Percentiles rank a stretch among this genome's conserved stretches.
These are phyloP conservation scores for Thymelicus sylvestris DNA, from an alignment of 2,888 invertebrate genomes.

Conservation along the genomic window DNA sequence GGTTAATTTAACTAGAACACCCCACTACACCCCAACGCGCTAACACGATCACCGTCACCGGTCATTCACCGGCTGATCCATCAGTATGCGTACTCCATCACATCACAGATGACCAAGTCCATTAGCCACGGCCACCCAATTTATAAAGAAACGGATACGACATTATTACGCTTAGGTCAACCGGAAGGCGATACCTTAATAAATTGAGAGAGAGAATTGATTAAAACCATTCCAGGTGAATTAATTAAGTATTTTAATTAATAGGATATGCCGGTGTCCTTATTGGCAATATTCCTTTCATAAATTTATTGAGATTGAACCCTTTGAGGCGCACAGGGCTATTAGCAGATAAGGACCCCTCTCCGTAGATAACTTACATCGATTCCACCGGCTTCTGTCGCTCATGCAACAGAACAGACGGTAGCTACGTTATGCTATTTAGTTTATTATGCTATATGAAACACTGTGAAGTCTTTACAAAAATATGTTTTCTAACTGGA, in stretches of 20 bases:
- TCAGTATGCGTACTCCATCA: no score
- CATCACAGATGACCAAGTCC: background rate
- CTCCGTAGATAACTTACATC: slow-evolving; percentile 27
- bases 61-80: no score
- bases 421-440: background rate
- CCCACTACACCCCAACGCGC: no score
- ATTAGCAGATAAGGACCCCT: slow-evolving; percentile 67
- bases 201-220: slow-evolving; percentile 81
- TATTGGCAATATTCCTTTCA: slow-evolving; percentile 85
- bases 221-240: slow-evolving; percentile 84
- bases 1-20: no score
- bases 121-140: slow-evolving; percentile 30
- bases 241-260: slow-evolving; percentile 85
- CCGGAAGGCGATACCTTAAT: slow-evolving; percentile 70
- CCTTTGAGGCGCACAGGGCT: slow-evolving; percentile 68
- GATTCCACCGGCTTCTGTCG: slow-evolving; percentile 23
- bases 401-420: slow-evolving; percentile 22
- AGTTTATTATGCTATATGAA: no score
- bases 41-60: no score
- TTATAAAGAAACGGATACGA: slow-evolving; percentile 43
- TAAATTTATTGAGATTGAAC: slow-evolving; percentile 83
- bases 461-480: no score
- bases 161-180: slow-evolving; percentile 51
- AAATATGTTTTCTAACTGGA: no score
- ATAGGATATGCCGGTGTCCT: slow-evolving; percentile 81